Evolutionary conservation across 2,113 vertebrate species (phyloP).

Genomic region (Platichthys flesus): DNA sequence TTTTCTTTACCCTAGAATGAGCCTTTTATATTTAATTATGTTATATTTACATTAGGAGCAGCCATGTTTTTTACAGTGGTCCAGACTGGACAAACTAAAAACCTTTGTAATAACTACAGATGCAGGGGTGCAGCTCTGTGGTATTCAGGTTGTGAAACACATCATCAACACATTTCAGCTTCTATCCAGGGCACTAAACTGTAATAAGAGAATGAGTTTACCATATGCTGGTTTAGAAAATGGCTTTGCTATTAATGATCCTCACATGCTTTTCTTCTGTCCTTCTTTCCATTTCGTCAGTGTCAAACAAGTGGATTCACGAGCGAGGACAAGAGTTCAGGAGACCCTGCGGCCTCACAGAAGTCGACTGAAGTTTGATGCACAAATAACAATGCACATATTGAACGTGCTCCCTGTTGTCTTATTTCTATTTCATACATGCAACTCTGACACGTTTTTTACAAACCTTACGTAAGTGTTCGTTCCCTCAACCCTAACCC

Average conservation of each 20-base stretch:
- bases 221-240: background rate
- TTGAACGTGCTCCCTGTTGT: background rate
- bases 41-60: too few species aligned
- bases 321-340: slow-evolving; percentile 97
- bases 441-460: background rate
- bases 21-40: too few species aligned
- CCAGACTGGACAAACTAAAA: too few species aligned
- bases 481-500: background rate
- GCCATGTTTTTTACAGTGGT: too few species aligned
- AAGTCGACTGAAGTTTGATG: slow-evolving; percentile 89
- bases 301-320: slow-evolving; percentile 99
- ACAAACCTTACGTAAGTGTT: slow-evolving; percentile 2
- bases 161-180: too few species aligned
- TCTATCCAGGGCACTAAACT: too few species aligned
- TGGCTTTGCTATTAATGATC: background rate
- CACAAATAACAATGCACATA: background rate
- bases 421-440: slow-evolving; percentile 11
- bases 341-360: slow-evolving; percentile 93
- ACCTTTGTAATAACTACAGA: too few species aligned
- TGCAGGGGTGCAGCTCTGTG: too few species aligned
- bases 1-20: too few species aligned
- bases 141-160: too few species aligned
- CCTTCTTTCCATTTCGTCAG: slow-evolving; percentile 76
- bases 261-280: background rate
- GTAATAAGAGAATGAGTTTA: background rate